Base-by-base conservation (phyloP, 2,797 vertebrate genomes). In the Erpetoichthys calabaricus region DNA sequence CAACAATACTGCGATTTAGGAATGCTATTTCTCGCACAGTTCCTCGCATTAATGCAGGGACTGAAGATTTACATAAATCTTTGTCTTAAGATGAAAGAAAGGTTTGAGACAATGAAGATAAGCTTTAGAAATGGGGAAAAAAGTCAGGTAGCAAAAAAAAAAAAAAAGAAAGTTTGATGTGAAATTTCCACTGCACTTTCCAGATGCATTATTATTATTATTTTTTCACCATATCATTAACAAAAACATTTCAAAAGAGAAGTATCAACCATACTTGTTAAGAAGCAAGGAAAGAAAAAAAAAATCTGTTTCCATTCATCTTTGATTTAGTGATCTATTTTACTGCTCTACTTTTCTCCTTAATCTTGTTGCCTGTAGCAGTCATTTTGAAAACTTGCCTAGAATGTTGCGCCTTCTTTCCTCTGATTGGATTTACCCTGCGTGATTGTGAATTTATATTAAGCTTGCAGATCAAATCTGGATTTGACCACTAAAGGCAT, bases 41-140 rank as follows among this genome's bases (percentile, higher is more conserved):
- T 72, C 80, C 75, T 75, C 67, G 76, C 80, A 82, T 86, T 87
- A 85, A 80, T 68, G 79, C 79, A 57, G 63, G 76, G 74, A 80
- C 79, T 69, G 72, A 65, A 86, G 85, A 87, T 87, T 86, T 86
- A 87, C 85, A 87, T 86, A 87, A 83, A 86, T 86, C 85, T 87
- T 86, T 85, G 83, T 86, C 82, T 87, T 85, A 83, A 81, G 79
- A 86, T 86, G 83, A 86, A 86, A 86, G 83, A 71, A 67, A 59
- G 76, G 70, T 74, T 80, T 77, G 78, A 85, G 81, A 86, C 81
- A 86, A 84, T 84, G 80, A 83, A 82, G 80, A 82, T 85, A 84
- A 86, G 82, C 83, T 85, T 81, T 76, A 73, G 78, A 83, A 82
- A 81, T 73, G 65, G 69, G 68, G 53, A 42, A 62, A 54, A 55